Base-by-base conservation (phyloP, 2,113 vertebrate species). In the Rhinogobius similis region DNA sequence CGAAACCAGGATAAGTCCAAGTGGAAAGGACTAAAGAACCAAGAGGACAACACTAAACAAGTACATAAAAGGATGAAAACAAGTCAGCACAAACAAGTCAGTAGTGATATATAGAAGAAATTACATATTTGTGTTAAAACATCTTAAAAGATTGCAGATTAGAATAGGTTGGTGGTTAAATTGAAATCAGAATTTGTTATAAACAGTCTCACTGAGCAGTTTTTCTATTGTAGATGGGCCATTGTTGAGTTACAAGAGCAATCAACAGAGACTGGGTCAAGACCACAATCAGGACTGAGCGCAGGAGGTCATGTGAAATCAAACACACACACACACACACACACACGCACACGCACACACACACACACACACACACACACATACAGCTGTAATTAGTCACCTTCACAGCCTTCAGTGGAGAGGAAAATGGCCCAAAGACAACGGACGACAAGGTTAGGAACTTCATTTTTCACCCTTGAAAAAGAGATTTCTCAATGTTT, bases 251-350 rank as follows among this genome's bases (percentile, higher is more conserved):
- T 24, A 55, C 52, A 55, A 10, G 7, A 24, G 52, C 52, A 55
- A 55, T 55, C 52, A 55, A 55, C 52, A 24, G 66, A 62, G 75
- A 38, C 78, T 46, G 20, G 78, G 73, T 84, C 78, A 80, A 86
- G 80, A 76, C 68, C 68, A 82, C 62, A 66, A 71, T 59, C 68
- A 50, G 13, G 68, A 72, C 65, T 41, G 44, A 32, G 66, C 64
- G 62, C 32, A 20, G 29, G 27, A 12, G 58, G 58, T 39, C 38
- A 58, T 59, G 44, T 38, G 53, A 38, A 52, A 48, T 18, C 29
- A 23, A 14, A 65, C 62, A 58, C 70, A 72, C 62, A 72, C 36
- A 65, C n/a, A 55, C 27, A 59, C 29, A 16, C 21, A 63, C 59
- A 65, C 69, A 65, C 59, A 71, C 21, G 53, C n/a, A 55, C 27